Evolutionary conservation across 2,797 vertebrate genomes (phyloP).

Genomic region (Lacerta bilineata): DNA sequence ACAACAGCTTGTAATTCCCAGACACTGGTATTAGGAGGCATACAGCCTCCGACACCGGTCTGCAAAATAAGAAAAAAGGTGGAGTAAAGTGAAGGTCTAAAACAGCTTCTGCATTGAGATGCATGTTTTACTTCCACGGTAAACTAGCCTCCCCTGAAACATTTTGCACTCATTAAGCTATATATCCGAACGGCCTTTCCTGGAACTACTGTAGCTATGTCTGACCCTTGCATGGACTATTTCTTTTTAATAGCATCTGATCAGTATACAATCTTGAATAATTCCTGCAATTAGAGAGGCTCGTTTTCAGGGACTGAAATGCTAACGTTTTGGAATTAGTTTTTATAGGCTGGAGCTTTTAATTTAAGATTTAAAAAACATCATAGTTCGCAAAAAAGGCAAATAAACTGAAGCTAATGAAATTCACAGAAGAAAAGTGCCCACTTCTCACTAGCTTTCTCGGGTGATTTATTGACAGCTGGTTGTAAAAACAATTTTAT

Average conservation of each 20-base stretch:
- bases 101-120: slow-evolving; percentile 34
- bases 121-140: slow-evolving; percentile 47
- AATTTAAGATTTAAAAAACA: slow-evolving; percentile 84
- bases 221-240: slow-evolving; percentile 43
- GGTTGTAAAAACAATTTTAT: slow-evolving; percentile 90
- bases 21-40: too few species aligned
- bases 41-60: too few species aligned
- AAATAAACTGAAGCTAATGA: slow-evolving; percentile 85
- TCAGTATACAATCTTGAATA: slow-evolving; percentile 79
- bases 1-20: too few species aligned
- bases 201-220: slow-evolving; percentile 46
- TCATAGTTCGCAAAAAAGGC: slow-evolving; percentile 78
- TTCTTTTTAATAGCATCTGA: slow-evolving; percentile 77
- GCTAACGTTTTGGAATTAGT: slow-evolving; percentile 80
- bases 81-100: slow-evolving; percentile 34
- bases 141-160: slow-evolving; percentile 1
- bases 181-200: slow-evolving; percentile 26
- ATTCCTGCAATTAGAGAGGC: slow-evolving; percentile 80
- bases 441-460: slow-evolving; percentile 80
- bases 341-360: slow-evolving; percentile 82
- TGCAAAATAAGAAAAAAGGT: slow-evolving; percentile 6
- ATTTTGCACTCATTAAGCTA: slow-evolving; percentile 50
- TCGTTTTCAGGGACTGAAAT: slow-evolving; percentile 77
- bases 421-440: slow-evolving; percentile 82
- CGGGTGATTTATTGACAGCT: slow-evolving; percentile 86